Evolutionary conservation across 2,888 invertebrate species (phyloP), one percentile per base, ranked within the genome.

Genomic region (Conchocele bisecta): DNA sequence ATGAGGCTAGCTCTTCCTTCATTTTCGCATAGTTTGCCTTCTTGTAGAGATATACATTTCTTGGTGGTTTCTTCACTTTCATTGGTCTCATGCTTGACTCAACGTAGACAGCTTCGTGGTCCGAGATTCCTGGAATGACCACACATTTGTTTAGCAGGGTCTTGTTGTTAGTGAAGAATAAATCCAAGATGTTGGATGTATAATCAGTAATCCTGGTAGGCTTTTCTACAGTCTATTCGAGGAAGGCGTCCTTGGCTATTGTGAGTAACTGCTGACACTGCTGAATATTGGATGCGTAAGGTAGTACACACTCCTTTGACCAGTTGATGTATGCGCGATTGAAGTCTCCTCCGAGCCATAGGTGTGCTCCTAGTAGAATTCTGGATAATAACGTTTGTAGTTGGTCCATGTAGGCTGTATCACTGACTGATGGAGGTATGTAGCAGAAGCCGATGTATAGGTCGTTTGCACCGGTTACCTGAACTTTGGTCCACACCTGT

Each of bases 1-100:
- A n/a, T n/a, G n/a, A n/a, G n/a, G n/a, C n/a, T n/a, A 69, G 42
- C 3, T 64, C 53, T 15, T 70, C 44, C 33, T 31, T 51, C n/a
- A 58, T 7, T 2, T 28, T n/a, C 13, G n/a, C 7, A 35, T 26
- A 57, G 57, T 63, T 37, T 5, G 64, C 58, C 41, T 70, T 70
- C 6, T 26, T 63, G 37, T 70, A 70, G 11, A 53, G 3, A 33
- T 37, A 53, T 24, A 70, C 48, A 35, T 70, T 64, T 28, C 59
- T 57, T 6, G 59, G 29, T 17, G 46, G 59, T 54, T 60, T 65
- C 29, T 51, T 37, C 13, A 54, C 31, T 42, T 56, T 53, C 42
- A 39, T 35, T 13, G 46, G 59, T 17, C 46, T 56, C n/a, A 67
- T 26, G 60, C 60, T 54, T 0, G 60, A 60, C 28, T 68, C 60